Conservation (phyloP, 1,140 invertebrate species). For the Lerema accius region DNA sequence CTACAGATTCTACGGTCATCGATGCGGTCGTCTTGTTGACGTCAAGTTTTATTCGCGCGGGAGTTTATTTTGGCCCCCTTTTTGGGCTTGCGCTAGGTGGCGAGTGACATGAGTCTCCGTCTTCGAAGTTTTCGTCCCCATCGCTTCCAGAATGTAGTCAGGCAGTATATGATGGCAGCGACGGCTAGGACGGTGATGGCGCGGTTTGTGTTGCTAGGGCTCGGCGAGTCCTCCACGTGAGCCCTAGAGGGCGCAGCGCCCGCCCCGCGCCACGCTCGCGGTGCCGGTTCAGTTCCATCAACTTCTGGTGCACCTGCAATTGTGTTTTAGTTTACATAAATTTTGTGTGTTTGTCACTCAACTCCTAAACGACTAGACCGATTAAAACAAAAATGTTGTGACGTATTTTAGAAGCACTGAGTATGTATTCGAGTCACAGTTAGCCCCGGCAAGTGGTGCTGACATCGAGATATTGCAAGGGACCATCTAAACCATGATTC, state of each 20-base stretch:
- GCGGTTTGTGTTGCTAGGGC: conserved; percentile 39
- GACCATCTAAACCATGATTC: too few species aligned
- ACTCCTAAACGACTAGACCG: too few species aligned
- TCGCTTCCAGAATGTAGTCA: conserved; percentile 57
- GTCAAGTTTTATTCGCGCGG: conserved; percentile 18
- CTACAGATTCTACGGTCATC: too few species aligned
- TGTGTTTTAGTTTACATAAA: too few species aligned
- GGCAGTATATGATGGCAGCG: conserved; percentile 51
- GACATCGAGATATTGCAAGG: too few species aligned
- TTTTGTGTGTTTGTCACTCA: too few species aligned
- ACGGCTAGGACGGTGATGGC: conserved; percentile 52
- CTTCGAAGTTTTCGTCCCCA: conserved; percentile 63
- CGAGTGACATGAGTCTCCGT: conserved; percentile 59
- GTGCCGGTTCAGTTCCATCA: conserved; percentile 66
- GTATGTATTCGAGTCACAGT: too few species aligned
- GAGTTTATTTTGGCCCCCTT: not conserved
- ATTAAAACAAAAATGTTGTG: too few species aligned
- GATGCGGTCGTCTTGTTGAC: too few species aligned
- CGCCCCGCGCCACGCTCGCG: conserved; percentile 64
- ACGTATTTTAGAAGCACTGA: too few species aligned
- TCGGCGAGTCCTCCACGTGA: conserved; percentile 35
- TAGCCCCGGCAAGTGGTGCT: too few species aligned
- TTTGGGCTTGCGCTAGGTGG: conserved; percentile 55
- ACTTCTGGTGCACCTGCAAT: conserved; percentile 63
- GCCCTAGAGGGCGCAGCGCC: conserved; percentile 56